phyloP scores from a whole-genome alignment of 2,888 invertebrate species.

The Eilema caniola region DNA sequence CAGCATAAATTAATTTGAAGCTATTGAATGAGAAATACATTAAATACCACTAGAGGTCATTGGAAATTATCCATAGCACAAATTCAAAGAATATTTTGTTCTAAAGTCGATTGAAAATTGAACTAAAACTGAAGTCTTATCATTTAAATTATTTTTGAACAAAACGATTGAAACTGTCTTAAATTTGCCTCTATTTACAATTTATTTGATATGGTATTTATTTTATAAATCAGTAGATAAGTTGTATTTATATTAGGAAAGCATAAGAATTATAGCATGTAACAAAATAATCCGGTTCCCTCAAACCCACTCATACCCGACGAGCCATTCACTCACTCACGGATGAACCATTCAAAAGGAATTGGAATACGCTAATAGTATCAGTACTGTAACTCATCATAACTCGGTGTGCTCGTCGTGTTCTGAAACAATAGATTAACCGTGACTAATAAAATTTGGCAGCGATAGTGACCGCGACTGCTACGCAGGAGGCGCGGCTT shows the following conservation, averaged over 20 bases:
- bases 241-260: constrained; percentile 22
- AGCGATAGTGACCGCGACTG: too few species aligned
- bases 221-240: constrained; percentile 4
- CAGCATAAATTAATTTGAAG: not conserved
- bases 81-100: not conserved
- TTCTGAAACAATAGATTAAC: constrained; percentile 63
- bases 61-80: constrained; percentile 1
- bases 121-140: not conserved
- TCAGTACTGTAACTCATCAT: constrained; percentile 72
- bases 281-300: constrained; percentile 19
- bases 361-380: constrained; percentile 54
- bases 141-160: not conserved
- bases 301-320: constrained; percentile 28
- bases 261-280: constrained; percentile 21
- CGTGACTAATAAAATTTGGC: too few species aligned
- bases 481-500: too few species aligned
- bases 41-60: not conserved
- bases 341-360: constrained; percentile 37
- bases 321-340: constrained; percentile 41
- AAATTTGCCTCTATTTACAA: constrained; percentile 17
- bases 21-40: constrained; percentile 7
- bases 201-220: constrained; percentile 10
- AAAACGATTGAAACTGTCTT: not conserved
- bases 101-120: not conserved
- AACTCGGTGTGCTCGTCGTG: constrained; percentile 75